These are phyloP conservation scores for Pemphigus obesinymphae DNA, from an alignment of 1,140 invertebrate genomes.

Conservation along the genomic window DNA sequence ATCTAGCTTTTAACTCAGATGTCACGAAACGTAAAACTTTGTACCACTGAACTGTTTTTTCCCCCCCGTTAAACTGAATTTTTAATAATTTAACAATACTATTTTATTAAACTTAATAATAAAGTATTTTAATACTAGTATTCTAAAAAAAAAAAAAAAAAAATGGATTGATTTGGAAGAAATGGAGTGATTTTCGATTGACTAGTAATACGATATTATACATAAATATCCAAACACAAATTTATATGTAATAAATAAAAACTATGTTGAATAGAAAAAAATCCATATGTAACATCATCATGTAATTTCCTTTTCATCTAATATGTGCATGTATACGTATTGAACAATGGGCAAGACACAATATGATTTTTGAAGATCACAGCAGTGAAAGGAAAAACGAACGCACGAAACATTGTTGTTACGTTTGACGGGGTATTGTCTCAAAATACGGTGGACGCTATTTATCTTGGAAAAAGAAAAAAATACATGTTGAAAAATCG, in stretches of 20 bases:
- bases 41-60: too few relatives aligned
- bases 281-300: neutral
- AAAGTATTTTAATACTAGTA: too few relatives aligned
- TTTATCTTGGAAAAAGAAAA: neutral
- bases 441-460: neutral
- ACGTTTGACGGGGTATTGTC: slow-evolving; percentile 10
- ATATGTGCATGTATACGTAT: neutral
- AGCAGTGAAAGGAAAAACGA: slow-evolving; percentile 20
- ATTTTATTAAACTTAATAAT: too few relatives aligned
- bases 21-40: too few relatives aligned
- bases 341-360: slow-evolving; percentile 2
- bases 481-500: neutral
- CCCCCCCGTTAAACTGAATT: too few relatives aligned
- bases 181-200: neutral
- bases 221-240: neutral
- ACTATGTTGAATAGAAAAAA: neutral
- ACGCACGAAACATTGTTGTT: neutral
- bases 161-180: too few relatives aligned
- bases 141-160: too few relatives aligned
- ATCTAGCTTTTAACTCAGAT: too few relatives aligned
- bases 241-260: neutral
- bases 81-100: too few relatives aligned
- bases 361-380: neutral
- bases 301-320: slow-evolving; percentile 2
- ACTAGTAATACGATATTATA: neutral